phyloP scores from a whole-genome alignment of 2,113 vertebrate species.

The zebrafish (Danio rerio) region GRCz12tu NC_133192.1:13202001-13202500 shows the following conservation, averaged over 20 bases:
- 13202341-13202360: conserved; percentile 35
- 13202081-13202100: not conserved
- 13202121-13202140: conserved; percentile 8
- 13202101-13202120: not conserved
- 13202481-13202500: not conserved
- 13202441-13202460: conserved; percentile 27
- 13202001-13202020: no score
- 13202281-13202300: conserved; percentile 19
- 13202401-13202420: conserved; percentile 25
- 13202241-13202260: conserved; percentile 24
- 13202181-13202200: conserved; percentile 10
- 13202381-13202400: conserved; percentile 43
- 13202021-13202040: no score
- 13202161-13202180: conserved; percentile 22
- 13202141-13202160: conserved; percentile 12
- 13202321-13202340: not conserved
- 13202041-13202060: not conserved
- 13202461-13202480: not conserved
- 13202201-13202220: conserved; percentile 40
- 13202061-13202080: not conserved
- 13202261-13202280: conserved; percentile 36
- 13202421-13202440: conserved; percentile 15
- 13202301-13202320: not conserved
- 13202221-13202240: conserved; percentile 29
- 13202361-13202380: conserved; percentile 5